Percentiles rank a stretch among this genome's conserved stretches.
These are phyloP conservation scores for Mesaphorura yosii DNA, from an alignment of 1,140 invertebrate species.

Conservation along the genomic window DNA sequence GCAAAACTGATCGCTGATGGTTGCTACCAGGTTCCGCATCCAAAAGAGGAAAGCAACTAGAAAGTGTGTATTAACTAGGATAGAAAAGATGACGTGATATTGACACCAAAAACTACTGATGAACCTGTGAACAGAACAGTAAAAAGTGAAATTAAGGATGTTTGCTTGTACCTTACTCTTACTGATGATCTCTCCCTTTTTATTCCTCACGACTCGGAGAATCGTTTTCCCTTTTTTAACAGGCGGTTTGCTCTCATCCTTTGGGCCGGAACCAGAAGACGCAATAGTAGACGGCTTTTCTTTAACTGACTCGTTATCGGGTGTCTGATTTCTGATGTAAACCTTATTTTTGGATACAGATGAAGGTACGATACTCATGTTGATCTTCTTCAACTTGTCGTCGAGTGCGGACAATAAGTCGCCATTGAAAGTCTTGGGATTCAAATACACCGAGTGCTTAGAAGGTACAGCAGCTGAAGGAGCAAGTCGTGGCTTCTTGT, in stretches of 20 bases:
- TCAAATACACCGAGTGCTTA: slow-evolving; percentile 20
- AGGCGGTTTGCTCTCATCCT: too few relatives aligned
- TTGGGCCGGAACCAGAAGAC: neutral
- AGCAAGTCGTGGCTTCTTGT: neutral
- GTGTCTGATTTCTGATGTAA: too few relatives aligned
- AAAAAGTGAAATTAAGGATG: neutral
- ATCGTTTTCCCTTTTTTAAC: slow-evolving; percentile 25
- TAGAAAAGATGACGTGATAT: neutral
- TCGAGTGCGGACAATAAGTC: slow-evolving; percentile 18
- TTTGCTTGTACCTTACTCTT: slow-evolving; percentile 22
- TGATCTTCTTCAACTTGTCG: too few relatives aligned
- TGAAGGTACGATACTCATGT: too few relatives aligned
- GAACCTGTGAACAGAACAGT: neutral
- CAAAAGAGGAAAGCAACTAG: too few relatives aligned
- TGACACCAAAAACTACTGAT: neutral
- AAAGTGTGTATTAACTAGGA: neutral
- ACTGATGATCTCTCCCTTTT: slow-evolving; percentile 29
- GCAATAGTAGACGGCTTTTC: too few relatives aligned
- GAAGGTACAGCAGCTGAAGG: too few relatives aligned
- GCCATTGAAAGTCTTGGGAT: slow-evolving; percentile 23
- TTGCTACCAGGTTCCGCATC: too few relatives aligned
- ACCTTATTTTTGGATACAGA: too few relatives aligned
- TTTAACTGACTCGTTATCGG: too few relatives aligned
- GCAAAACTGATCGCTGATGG: too few relatives aligned
- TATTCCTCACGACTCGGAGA: slow-evolving; percentile 24